phyloP scores from a whole-genome alignment of 2,113 vertebrate genomes.

The Ardeotis arabs region DNA sequence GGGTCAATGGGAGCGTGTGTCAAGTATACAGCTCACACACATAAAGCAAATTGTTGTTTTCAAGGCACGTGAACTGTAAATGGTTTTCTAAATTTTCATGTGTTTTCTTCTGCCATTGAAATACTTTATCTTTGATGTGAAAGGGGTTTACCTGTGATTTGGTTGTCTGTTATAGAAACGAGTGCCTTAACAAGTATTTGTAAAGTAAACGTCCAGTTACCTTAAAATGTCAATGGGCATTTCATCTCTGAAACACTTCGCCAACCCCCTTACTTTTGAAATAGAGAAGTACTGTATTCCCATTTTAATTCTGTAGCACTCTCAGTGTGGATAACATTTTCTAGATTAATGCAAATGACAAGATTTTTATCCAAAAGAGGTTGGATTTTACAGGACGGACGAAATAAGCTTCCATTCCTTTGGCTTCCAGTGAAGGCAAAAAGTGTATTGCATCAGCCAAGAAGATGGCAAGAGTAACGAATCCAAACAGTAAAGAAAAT shows the following conservation, averaged over 20 bases:
- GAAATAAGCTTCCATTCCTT: background rate
- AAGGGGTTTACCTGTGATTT: background rate
- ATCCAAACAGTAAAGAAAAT: background rate
- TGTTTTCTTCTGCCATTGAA: background rate
- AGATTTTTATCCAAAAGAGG: background rate
- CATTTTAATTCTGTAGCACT: background rate
- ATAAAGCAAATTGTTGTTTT: constrained; percentile 21
- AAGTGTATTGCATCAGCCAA: background rate
- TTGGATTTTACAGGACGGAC: background rate
- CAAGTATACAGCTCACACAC: background rate
- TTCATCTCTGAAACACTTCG: background rate
- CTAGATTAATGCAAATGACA: background rate
- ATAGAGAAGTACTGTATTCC: background rate
- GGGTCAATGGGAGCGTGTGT: background rate
- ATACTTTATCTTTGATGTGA: background rate
- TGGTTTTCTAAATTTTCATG: background rate
- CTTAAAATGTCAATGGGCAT: background rate
- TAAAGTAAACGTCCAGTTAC: background rate
- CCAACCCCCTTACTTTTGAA: background rate
- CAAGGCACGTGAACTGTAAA: background rate
- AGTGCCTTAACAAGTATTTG: background rate
- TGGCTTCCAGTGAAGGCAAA: background rate
- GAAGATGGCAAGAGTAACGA: background rate
- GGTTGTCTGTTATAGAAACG: background rate
- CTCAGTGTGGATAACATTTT: background rate